Evolutionary conservation across 2,888 invertebrate species (phyloP).

Genomic region (Dasypogon diadema): DNA sequence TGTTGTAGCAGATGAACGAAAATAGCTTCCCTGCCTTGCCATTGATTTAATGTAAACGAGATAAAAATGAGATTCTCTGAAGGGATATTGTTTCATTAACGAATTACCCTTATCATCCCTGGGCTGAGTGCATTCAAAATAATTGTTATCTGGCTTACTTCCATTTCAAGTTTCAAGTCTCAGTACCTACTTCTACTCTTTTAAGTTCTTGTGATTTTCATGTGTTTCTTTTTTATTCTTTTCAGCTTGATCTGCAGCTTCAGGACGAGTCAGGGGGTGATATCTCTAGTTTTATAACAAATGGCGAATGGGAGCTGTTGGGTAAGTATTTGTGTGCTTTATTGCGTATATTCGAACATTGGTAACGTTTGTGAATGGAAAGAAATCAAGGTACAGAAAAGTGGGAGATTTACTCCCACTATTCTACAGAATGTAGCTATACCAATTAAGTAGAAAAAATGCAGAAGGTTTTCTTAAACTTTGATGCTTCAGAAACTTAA

Average conservation of each 20-base stretch:
- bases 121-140: too few species aligned
- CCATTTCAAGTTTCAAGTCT: background rate
- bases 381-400: too few species aligned
- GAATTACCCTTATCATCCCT: background rate
- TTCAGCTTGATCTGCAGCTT: conserved; percentile 92
- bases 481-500: too few species aligned
- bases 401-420: too few species aligned
- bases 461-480: too few species aligned
- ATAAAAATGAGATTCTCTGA: background rate
- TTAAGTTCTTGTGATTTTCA: background rate
- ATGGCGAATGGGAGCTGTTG: conserved; percentile 99
- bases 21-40: background rate
- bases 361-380: too few species aligned
- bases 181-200: background rate
- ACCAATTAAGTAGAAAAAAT: too few species aligned
- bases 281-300: conserved; percentile 96
- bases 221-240: conserved; percentile 60
- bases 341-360: too few species aligned
- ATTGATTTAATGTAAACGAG: background rate
- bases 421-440: too few species aligned
- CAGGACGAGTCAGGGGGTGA: conserved; percentile 94
- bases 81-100: background rate
- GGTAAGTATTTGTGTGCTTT: conserved; percentile 78
- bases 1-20: background rate
- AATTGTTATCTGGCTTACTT: too few species aligned